phyloP scores from a whole-genome alignment of 2,888 invertebrate genomes.

The Schrankia costaestrigalis region DNA sequence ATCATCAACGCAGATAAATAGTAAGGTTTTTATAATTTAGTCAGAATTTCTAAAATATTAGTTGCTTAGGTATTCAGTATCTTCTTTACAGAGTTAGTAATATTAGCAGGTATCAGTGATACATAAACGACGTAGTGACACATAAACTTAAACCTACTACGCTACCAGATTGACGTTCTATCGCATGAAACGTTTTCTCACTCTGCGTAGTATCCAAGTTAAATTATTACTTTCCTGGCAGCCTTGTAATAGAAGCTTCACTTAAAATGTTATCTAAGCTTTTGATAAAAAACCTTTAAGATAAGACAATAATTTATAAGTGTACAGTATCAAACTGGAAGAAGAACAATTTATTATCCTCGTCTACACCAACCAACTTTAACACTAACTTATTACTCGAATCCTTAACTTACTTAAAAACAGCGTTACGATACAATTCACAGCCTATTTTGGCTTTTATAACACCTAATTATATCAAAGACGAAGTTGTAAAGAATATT shows the following conservation, averaged over 20 bases:
- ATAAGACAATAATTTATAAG: slow-evolving; percentile 24
- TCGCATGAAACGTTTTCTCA: no score
- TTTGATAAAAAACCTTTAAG: slow-evolving; percentile 9
- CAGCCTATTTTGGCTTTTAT: slow-evolving; percentile 55
- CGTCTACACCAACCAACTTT: slow-evolving; percentile 14
- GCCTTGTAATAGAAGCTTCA: slow-evolving; percentile 3
- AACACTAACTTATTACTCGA: slow-evolving; percentile 25
- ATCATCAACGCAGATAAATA: no score
- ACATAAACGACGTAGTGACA: no score
- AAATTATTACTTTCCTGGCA: neutral
- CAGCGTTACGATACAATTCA: slow-evolving; percentile 40
- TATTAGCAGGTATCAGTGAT: no score
- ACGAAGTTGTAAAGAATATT: slow-evolving; percentile 14
- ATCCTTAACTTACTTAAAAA: slow-evolving; percentile 29
- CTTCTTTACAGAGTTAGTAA: no score
- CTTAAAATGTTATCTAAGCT: slow-evolving; percentile 12
- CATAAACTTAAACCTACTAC: no score
- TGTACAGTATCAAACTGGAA: slow-evolving; percentile 22
- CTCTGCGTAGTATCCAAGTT: no score
- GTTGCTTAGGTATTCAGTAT: no score
- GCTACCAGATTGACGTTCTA: no score
- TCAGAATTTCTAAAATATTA: no score
- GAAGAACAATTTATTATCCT: slow-evolving; percentile 26
- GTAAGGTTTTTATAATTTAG: no score
- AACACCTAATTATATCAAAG: slow-evolving; percentile 25